phyloP scores from a whole-genome alignment of 1,140 invertebrate species.

The Anastrepha obliqua region DNA sequence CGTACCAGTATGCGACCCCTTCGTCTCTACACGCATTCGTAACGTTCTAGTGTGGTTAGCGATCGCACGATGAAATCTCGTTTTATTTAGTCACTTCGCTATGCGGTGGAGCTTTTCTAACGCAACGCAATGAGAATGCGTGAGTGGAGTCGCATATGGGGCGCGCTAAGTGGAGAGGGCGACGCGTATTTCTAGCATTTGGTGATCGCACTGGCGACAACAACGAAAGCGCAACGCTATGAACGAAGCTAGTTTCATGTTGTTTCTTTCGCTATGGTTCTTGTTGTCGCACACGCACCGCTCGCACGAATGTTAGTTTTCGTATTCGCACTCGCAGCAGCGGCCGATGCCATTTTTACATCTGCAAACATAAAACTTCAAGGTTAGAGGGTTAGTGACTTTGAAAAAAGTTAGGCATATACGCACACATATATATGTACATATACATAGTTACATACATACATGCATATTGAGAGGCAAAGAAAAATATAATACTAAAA shows the following conservation, averaged over 20 bases:
- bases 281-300: not conserved
- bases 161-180: not conserved
- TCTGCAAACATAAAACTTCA: slow-evolving; percentile 61
- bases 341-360: slow-evolving; percentile 43
- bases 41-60: not conserved
- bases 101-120: slow-evolving; percentile 47
- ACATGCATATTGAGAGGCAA: not conserved
- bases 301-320: not conserved
- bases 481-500: not conserved
- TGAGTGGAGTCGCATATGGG: not conserved
- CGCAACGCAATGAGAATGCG: slow-evolving; percentile 8
- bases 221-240: slow-evolving; percentile 10
- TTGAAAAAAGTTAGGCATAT: slow-evolving; percentile 66
- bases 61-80: not conserved
- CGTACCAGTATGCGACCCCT: not conserved
- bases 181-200: not conserved
- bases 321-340: not conserved
- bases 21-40: not conserved
- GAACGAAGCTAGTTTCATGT: not conserved
- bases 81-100: not conserved
- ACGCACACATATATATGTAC: not conserved
- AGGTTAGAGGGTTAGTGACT: slow-evolving; percentile 73
- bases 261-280: not conserved
- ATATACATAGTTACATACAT: not conserved
- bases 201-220: slow-evolving; percentile 23